phyloP scores from a whole-genome alignment of 2,113 vertebrate genomes.

The Pterocles gutturalis region DNA sequence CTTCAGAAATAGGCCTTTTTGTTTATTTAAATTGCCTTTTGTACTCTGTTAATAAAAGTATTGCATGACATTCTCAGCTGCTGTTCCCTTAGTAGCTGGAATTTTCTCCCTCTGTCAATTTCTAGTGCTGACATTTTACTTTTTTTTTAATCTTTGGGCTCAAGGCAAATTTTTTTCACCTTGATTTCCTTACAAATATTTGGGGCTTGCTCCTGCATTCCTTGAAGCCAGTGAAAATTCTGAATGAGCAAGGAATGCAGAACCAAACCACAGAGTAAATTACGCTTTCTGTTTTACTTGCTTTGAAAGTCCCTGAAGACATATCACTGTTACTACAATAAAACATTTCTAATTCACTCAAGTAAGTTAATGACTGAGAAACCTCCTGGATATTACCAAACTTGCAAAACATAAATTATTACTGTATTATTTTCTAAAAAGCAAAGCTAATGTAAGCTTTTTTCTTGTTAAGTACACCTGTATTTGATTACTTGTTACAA shows the following conservation, averaged over 20 bases:
- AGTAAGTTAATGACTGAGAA: conserved; percentile 50
- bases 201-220: conserved; percentile 37
- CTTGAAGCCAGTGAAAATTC: conserved; percentile 8
- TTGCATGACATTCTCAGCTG: conserved; percentile 33
- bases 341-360: conserved; percentile 56
- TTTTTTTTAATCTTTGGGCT: conserved; percentile 15
- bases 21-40: conserved; percentile 52
- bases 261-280: conserved; percentile 20
- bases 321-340: conserved; percentile 27
- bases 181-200: conserved; percentile 40
- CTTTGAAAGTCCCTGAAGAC: conserved; percentile 35
- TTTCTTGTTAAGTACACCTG: not conserved
- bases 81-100: not conserved
- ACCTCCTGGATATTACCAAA: conserved; percentile 22
- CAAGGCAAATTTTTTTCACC: conserved; percentile 30
- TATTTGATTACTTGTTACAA: not conserved
- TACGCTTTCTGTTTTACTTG: conserved; percentile 17
- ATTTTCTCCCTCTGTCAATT: conserved; percentile 22
- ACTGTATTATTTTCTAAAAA: conserved; percentile 7
- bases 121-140: conserved; percentile 41
- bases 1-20: not conserved
- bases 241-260: conserved; percentile 14
- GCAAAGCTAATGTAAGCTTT: not conserved
- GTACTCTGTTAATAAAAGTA: conserved; percentile 16
- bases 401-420: conserved; percentile 10